Evolutionary conservation across 1,140 invertebrate species (phyloP).

Genomic region (Bradysia coprophila): DNA sequence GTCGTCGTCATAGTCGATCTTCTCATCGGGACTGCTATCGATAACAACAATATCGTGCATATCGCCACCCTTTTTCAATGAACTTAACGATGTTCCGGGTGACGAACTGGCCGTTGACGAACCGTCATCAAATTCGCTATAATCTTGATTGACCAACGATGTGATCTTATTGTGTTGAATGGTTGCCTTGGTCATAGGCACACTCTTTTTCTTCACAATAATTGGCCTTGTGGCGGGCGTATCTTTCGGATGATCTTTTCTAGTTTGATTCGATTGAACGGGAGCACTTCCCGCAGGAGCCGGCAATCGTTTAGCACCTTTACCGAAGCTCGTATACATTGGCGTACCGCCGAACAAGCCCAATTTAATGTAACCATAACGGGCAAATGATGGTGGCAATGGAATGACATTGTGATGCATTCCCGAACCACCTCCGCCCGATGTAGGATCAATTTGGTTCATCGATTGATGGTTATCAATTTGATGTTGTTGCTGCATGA

Average conservation of each 20-base stretch:
- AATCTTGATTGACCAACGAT: constrained; percentile 37
- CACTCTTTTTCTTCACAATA: background rate
- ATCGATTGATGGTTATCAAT: constrained; percentile 21
- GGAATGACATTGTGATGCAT: constrained; percentile 30
- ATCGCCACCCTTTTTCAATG: constrained; percentile 9
- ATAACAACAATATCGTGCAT: constrained; percentile 15
- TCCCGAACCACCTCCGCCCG: constrained; percentile 30
- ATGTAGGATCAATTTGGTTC: constrained; percentile 23
- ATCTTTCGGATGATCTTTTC: background rate
- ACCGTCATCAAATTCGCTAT: constrained; percentile 43
- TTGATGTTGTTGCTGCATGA: constrained; percentile 33
- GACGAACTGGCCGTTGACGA: constrained; percentile 26
- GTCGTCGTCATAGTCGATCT: constrained; percentile 37
- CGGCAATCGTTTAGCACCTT: background rate
- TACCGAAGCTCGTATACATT: constrained; percentile 25
- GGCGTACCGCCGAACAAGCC: constrained; percentile 53
- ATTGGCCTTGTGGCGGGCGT: background rate
- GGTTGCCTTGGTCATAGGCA: constrained; percentile 12
- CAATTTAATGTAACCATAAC: constrained; percentile 30
- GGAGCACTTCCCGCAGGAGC: background rate
- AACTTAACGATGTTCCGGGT: constrained; percentile 26
- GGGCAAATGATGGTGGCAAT: constrained; percentile 26
- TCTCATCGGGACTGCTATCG: constrained; percentile 21
- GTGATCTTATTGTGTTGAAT: constrained; percentile 29
- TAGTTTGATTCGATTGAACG: background rate